Conservation (phyloP, 92 coral and sea anemone species). For the Heteractis magnifica region DNA sequence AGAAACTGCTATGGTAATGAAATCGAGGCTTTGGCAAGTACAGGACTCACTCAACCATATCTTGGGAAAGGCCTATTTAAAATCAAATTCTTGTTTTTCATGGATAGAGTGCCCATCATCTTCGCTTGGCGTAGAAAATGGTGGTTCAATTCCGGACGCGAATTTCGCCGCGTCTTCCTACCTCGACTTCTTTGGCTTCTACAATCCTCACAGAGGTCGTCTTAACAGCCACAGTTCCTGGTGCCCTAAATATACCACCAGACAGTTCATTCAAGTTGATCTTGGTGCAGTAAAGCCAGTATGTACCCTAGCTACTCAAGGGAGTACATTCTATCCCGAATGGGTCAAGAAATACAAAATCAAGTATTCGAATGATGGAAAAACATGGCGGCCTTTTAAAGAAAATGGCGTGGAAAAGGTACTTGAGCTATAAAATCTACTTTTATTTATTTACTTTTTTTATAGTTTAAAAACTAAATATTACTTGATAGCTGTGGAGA, state of each 20-base stretch:
- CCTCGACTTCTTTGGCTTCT: neutral
- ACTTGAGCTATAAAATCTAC: neutral
- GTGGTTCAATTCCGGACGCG: slow-evolving; percentile 9
- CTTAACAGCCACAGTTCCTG: neutral
- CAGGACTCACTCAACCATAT: too few relatives aligned
- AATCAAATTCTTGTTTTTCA: too few relatives aligned
- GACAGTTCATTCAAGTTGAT: slow-evolving; percentile 30
- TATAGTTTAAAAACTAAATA: too few relatives aligned
- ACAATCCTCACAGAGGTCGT: slow-evolving; percentile 15
- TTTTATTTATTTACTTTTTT: too few relatives aligned
- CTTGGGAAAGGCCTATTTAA: too few relatives aligned
- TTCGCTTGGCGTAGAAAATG: slow-evolving; percentile 4
- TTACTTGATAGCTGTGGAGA: too few relatives aligned
- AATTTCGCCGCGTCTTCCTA: slow-evolving; percentile 20
- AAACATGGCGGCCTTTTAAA: slow-evolving; percentile 13
- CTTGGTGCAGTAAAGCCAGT: neutral
- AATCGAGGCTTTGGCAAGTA: too few relatives aligned
- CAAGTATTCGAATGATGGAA: slow-evolving; percentile 13
- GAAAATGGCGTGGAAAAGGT: slow-evolving; percentile 27
- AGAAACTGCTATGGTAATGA: too few relatives aligned
- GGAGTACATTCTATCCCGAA: neutral
- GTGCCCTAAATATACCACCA: neutral
- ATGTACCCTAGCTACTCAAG: slow-evolving; percentile 27
- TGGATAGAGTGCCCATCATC: neutral
- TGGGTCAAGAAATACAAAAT: slow-evolving; percentile 31